Base-by-base conservation (phyloP, 2,888 invertebrate species). In the Phyllotreta striolata region DNA sequence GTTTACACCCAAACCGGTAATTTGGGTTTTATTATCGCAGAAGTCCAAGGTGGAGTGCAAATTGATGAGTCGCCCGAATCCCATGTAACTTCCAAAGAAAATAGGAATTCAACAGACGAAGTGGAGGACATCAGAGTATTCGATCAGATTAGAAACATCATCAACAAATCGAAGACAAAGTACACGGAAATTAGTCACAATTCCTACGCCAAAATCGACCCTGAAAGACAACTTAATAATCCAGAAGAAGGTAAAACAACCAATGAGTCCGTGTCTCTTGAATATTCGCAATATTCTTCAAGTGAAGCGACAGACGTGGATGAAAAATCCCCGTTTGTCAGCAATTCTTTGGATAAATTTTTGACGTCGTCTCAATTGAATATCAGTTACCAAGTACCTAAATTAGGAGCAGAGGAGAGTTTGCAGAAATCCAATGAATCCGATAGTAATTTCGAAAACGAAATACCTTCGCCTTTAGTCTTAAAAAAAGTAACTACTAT, bases 261-360 rank as follows among this genome's bases (percentile, higher is more conserved):
- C 13, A 44, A 52, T 24, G 44, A 38, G 44, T 39, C 54, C 12
- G 3, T 47, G 1, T 64, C 66, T 6, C 44, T 57, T 3, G 68
- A 66, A 14, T 66, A 66, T 62, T 70, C 66, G 6, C 58, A 57
- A 8, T 62, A 67, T n/a, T 64, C 63, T 9, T 66, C 66, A 37
- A 44, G 12, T 35, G 59, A 58, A 6, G 46, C 56, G 24, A 51
- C 34, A 14, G 46, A 51, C 34, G 43, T 47, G 3, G 68, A 67
- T n/a, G 66, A 64, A 44, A 76, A 76, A 57, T 79, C 83, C 0
- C 84, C 82, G 0, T 85, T 85, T 70, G 75, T 83, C 3, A 85
- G 85, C 66, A 81, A 84, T 54, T 75, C 79, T 0, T 74, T 85
- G n/a, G 84, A 86, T 58, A 82, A 83, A 5, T 85, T 83, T 70